These are phyloP conservation scores for Pseudomyrmex gracilis DNA, from an alignment of 1,140 invertebrate genomes.

Conservation along the genomic window DNA sequence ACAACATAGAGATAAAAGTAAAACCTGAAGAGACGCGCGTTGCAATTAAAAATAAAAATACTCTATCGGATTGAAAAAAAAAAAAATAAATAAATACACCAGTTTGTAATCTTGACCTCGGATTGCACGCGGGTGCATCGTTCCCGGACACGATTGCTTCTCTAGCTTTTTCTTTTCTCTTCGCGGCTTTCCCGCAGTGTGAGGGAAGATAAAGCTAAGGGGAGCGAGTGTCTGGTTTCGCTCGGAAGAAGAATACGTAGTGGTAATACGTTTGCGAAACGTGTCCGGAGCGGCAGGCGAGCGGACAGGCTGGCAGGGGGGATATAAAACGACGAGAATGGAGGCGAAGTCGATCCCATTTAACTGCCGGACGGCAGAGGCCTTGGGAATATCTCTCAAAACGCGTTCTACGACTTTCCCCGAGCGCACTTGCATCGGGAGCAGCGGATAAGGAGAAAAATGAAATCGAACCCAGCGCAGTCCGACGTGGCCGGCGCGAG, in stretches of 20 bases:
- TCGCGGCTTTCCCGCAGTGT: too few species aligned
- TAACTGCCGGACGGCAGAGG: constrained; percentile 50
- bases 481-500: constrained; percentile 9
- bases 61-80: not conserved
- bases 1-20: constrained; percentile 1
- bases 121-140: constrained; percentile 32
- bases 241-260: constrained; percentile 11
- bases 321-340: constrained; percentile 56
- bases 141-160: constrained; percentile 30
- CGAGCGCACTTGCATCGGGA: constrained; percentile 19
- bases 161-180: constrained; percentile 16
- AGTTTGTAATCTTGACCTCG: not conserved
- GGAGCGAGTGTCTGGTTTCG: constrained; percentile 22
- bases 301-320: constrained; percentile 19
- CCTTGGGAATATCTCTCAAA: constrained; percentile 55
- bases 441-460: constrained; percentile 49
- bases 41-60: not conserved
- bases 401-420: constrained; percentile 60
- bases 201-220: not conserved
- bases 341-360: constrained; percentile 55
- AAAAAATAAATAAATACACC: too few species aligned
- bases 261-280: constrained; percentile 10
- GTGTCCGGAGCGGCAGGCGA: not conserved
- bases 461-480: not conserved
- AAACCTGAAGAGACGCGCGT: not conserved